Conservation (phyloP, 2,113 vertebrate species). For the Mystacornis crossleyi region DNA sequence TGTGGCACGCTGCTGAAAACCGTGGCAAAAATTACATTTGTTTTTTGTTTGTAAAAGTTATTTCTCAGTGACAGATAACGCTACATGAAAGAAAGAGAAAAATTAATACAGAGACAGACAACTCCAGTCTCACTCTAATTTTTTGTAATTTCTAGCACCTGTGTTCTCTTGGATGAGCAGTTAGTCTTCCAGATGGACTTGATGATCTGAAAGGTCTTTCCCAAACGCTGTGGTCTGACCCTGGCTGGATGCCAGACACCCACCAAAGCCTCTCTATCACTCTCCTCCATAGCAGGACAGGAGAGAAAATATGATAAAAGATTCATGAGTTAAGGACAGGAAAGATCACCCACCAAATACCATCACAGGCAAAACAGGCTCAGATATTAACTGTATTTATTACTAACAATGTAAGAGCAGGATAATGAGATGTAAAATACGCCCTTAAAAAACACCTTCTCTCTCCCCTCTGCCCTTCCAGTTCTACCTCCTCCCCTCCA, state of each 20-base stretch:
- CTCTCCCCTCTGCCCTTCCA: background rate
- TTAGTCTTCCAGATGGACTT: background rate
- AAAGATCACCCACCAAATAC: background rate
- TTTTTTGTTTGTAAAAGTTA: background rate
- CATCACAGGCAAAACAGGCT: fast-evolving
- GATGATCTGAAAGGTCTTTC: background rate
- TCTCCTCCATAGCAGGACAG: background rate
- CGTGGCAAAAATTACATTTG: background rate
- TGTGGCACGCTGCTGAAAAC: background rate
- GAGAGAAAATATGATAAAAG: background rate
- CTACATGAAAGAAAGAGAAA: background rate
- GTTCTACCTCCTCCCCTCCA: background rate
- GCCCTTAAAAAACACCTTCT: background rate
- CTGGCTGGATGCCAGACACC: too few relatives aligned
- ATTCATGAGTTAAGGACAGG: background rate
- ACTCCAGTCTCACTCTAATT: background rate
- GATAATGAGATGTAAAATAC: background rate
- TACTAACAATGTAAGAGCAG: background rate
- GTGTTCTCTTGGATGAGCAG: background rate
- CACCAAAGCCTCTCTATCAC: background rate
- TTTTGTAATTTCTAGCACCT: background rate
- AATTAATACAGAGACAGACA: background rate
- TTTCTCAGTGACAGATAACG: background rate
- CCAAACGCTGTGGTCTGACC: background rate
- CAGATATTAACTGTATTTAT: background rate